Conservation (phyloP, 2,888 invertebrate species). For the Proisotoma minuta region DNA sequence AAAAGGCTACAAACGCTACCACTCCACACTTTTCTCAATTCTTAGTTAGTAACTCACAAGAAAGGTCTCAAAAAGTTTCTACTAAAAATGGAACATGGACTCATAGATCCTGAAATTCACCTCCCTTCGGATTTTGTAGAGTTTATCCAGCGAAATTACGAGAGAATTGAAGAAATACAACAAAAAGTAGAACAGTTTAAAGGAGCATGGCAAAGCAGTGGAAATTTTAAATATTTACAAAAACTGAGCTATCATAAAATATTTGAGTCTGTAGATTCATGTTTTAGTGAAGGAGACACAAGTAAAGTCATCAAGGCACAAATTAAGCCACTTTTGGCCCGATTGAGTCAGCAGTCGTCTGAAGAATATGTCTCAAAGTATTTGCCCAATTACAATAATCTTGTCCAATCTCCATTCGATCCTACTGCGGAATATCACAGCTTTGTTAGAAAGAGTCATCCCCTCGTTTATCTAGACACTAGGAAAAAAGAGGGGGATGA, state of each 20-base stretch:
- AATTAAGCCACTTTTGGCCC: slow-evolving; percentile 23
- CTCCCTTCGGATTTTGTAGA: slow-evolving; percentile 40
- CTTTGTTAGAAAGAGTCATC: background rate
- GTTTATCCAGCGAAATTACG: slow-evolving; percentile 42
- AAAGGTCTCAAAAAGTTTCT: too few relatives aligned
- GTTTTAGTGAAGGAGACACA: slow-evolving; percentile 37
- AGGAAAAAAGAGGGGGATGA: background rate
- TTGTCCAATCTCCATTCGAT: background rate
- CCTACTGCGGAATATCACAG: background rate
- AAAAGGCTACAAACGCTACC: too few relatives aligned
- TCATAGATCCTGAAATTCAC: slow-evolving; percentile 1
- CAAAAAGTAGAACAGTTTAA: slow-evolving; percentile 41
- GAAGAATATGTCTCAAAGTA: background rate
- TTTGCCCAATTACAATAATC: background rate
- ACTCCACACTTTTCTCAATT: too few relatives aligned
- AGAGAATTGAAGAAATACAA: slow-evolving; percentile 39
- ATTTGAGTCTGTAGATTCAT: slow-evolving; percentile 41
- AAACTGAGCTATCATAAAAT: slow-evolving; percentile 15
- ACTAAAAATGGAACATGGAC: background rate
- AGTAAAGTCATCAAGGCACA: slow-evolving; percentile 38
- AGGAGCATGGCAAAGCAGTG: slow-evolving; percentile 18
- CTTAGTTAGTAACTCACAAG: too few relatives aligned
- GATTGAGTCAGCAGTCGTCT: background rate
- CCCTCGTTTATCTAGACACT: background rate
- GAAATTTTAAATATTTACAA: slow-evolving; percentile 17